Base-by-base conservation (phyloP, 1,140 invertebrate species). In the Caenorhabditis briggsae region DNA sequence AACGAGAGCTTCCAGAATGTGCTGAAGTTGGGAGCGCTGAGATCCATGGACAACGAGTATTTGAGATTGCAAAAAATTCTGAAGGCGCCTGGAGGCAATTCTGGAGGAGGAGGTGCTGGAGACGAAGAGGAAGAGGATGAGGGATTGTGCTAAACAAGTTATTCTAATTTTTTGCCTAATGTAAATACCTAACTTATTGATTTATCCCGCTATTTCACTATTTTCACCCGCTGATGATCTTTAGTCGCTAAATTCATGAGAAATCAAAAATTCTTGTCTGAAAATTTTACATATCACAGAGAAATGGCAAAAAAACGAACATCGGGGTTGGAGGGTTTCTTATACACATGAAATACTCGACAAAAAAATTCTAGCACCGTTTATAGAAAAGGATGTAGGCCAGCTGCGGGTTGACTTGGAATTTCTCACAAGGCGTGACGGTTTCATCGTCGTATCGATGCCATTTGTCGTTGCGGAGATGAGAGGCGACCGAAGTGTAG, bases 1-100 rank as follows among this genome's bases (percentile, higher is more conserved):
- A 50, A 88, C 55, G 78, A 86, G 1, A 56, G 53, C n/a, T 89
- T 89, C 87, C 85, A 89, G 55, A 74, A 83, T 43, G 53, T 64
- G 33, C 83, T 89, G 5, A 87, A 89, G 46, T 82, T 48, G 41
- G 87, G 83, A 46, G 59, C 46, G 7, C 43, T 89, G 5, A 18
- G 86, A n/a, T 64, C 59, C 55, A 89, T 89, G 88, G 89, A 89
- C 33, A 89, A 89, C 33, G 89, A 89, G 85, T 89, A 83, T 82
- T 84, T 89, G 14, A 84, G 88, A 7, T 23, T 89, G 33, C 50
- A 53, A 61, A 86, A 87, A 41, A 86, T 84, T 58, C 59, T 89
- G 70, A 88, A 89, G 50, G 86, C 59, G 8, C 82, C 82, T 1
- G 14, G 11, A 18, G 82, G n/a, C n/a, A n/a, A n/a, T n/a, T n/a